A percentile compares a stretch with the other conserved stretches of the same genome.
Evolutionary conservation across 92 coral and sea anemone genomes (phyloP).

Genomic region (Ricordea florida): DNA sequence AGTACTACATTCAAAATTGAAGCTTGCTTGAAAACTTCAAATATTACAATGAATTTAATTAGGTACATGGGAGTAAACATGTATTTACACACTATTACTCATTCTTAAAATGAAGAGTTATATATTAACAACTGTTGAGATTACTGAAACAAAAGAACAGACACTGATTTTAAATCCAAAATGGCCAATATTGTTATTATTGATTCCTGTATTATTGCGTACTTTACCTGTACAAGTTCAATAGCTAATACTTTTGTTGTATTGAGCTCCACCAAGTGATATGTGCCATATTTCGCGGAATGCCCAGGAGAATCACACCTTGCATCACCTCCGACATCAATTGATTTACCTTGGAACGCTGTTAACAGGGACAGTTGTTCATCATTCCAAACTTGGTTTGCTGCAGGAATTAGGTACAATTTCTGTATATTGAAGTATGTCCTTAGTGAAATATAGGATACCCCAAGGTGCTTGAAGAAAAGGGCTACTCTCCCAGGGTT

Average conservation of each 20-base stretch:
- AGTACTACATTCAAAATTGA: no score
- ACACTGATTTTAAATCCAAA: neutral
- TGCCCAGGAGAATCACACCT: slow-evolving; percentile 56
- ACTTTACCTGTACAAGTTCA: slow-evolving; percentile 58
- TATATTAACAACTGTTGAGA: neutral
- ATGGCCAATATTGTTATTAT: neutral
- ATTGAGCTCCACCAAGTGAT: slow-evolving; percentile 41
- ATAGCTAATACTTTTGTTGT: slow-evolving; percentile 30
- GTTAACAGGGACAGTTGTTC: slow-evolving; percentile 34
- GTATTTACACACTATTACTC: no score
- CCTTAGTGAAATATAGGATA: slow-evolving; percentile 26
- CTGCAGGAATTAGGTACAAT: slow-evolving; percentile 40
- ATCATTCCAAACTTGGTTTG: slow-evolving; percentile 16
- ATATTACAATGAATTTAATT: no score
- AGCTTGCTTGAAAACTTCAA: no score
- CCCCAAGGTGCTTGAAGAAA: slow-evolving; percentile 33
- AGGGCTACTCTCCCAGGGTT: slow-evolving; percentile 40
- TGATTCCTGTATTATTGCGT: neutral
- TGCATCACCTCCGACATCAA: slow-evolving; percentile 46
- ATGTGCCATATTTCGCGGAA: slow-evolving; percentile 35
- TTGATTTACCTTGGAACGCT: slow-evolving; percentile 24
- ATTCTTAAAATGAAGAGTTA: no score
- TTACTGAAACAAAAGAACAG: no score
- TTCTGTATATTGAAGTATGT: slow-evolving; percentile 41
- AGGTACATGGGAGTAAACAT: no score